phyloP scores from a whole-genome alignment of 1,140 invertebrate genomes.

The Philotrypesis tridentata region DNA sequence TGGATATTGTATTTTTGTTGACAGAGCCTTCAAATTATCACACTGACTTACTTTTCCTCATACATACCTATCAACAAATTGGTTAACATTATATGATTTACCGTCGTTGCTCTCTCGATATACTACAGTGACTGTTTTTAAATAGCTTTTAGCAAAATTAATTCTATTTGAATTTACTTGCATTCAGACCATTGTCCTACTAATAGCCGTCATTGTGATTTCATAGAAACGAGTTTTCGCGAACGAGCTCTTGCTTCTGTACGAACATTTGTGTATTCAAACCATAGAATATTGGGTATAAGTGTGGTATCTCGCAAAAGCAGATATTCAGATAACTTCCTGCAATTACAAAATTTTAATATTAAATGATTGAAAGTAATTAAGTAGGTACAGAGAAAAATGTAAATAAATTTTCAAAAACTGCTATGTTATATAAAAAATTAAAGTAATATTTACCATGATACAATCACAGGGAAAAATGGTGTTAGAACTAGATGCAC shows the following conservation, averaged over 20 bases:
- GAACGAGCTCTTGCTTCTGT: constrained; percentile 86
- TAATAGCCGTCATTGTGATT: constrained; percentile 86
- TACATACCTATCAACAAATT: constrained; percentile 6
- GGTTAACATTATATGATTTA: constrained; percentile 22
- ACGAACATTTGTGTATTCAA: constrained; percentile 92
- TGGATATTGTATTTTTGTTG: background rate
- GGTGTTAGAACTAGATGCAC: constrained; percentile 89
- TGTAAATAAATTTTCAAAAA: no score
- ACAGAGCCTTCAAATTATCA: constrained; percentile 13
- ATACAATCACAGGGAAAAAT: constrained; percentile 88
- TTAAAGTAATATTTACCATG: constrained; percentile 81
- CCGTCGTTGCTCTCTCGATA: constrained; percentile 31
- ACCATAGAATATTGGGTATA: constrained; percentile 95
- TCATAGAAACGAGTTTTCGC: constrained; percentile 89
- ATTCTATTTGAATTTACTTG: constrained; percentile 56
- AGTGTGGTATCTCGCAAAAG: constrained; percentile 91
- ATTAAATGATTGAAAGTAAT: background rate
- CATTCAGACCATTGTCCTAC: constrained; percentile 62
- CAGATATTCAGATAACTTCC: constrained; percentile 90
- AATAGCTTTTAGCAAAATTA: constrained; percentile 13
- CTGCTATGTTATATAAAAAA: background rate
- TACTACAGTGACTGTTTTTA: constrained; percentile 43
- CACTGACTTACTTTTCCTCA: constrained; percentile 1
- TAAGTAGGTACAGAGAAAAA: background rate
- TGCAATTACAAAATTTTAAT: constrained; percentile 65